Percentiles rank a stretch among this genome's conserved stretches.
Evolutionary conservation across 2,888 invertebrate species (phyloP).

Genomic region (Chymomyza fuscimana): DNA sequence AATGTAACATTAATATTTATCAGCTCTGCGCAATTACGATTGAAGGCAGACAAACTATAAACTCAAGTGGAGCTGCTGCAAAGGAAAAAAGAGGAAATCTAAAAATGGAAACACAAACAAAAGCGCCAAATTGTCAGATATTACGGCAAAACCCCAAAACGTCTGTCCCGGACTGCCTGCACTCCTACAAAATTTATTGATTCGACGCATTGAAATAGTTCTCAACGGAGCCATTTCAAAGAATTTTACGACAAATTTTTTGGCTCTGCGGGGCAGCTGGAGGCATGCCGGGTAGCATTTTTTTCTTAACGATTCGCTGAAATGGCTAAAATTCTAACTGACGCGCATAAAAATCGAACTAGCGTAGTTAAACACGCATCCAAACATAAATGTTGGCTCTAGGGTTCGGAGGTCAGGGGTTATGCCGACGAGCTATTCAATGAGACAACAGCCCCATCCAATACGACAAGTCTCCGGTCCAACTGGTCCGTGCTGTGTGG

Average conservation of each 20-base stretch:
- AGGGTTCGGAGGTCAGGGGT: background rate
- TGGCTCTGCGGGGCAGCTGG: background rate
- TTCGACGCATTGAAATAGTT: constrained; percentile 78
- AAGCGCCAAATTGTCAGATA: constrained; percentile 59
- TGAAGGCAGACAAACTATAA: constrained; percentile 58
- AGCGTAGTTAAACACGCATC: constrained; percentile 30
- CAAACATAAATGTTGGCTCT: constrained; percentile 1
- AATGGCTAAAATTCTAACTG: constrained; percentile 47
- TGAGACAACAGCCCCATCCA: constrained; percentile 50
- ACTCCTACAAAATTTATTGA: constrained; percentile 69
- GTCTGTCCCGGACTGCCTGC: background rate
- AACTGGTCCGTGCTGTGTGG: constrained; percentile 22
- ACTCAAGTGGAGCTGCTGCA: constrained; percentile 11
- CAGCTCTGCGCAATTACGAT: constrained; percentile 65
- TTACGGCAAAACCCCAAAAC: constrained; percentile 34
- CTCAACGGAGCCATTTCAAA: constrained; percentile 76
- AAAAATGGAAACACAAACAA: constrained; percentile 26
- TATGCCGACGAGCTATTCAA: constrained; percentile 53
- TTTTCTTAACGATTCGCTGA: constrained; percentile 63
- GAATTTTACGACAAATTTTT: constrained; percentile 71
- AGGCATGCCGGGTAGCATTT: background rate
- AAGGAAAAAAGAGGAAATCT: background rate
- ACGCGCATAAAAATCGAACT: constrained; percentile 44
- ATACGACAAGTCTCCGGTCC: constrained; percentile 30
- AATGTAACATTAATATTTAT: constrained; percentile 67